Conservation (phyloP, 2,113 vertebrate species). For the Bos javanicus region DNA sequence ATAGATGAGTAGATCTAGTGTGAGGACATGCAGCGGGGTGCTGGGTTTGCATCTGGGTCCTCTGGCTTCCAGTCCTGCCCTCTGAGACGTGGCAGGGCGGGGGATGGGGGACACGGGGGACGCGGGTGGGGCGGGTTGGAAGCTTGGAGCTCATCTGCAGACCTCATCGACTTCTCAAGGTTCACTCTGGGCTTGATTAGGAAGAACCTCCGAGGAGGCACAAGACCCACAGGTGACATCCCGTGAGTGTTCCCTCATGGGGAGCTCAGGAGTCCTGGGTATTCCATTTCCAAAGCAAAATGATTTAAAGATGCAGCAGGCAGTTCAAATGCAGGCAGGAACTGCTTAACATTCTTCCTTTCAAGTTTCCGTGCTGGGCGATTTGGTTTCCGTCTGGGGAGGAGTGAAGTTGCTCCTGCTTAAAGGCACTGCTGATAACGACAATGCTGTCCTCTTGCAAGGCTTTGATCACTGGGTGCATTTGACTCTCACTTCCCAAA, state of each 20-base stretch:
- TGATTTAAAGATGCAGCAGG: not conserved
- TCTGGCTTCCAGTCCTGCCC: not conserved
- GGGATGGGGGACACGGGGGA: not conserved
- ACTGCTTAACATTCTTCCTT: not conserved
- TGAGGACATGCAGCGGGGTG: not conserved
- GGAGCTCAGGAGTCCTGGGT: not conserved
- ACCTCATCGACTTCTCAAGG: not conserved
- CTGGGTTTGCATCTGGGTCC: not conserved
- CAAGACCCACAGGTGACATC: not conserved
- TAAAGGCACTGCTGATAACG: not conserved
- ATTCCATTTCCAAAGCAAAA: not conserved
- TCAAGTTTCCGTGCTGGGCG: not conserved
- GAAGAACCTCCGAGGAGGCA: not conserved
- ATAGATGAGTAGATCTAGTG: not conserved
- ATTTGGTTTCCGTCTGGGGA: slow-evolving; percentile 38
- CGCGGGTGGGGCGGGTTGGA: rapidly evolving
- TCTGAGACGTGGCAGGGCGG: not conserved
- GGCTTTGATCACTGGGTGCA: slow-evolving; percentile 48
- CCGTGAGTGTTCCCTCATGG: rapidly evolving
- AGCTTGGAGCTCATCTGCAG: not conserved
- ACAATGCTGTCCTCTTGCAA: not conserved
- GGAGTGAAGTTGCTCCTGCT: not conserved
- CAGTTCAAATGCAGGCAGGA: not conserved
- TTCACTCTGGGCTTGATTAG: not conserved
- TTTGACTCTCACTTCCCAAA: slow-evolving; percentile 52